Evolutionary conservation across 2,888 invertebrate genomes (phyloP), one percentile per base, ranked within the genome.

Genomic region (Melangyna quadrimaculata): DNA sequence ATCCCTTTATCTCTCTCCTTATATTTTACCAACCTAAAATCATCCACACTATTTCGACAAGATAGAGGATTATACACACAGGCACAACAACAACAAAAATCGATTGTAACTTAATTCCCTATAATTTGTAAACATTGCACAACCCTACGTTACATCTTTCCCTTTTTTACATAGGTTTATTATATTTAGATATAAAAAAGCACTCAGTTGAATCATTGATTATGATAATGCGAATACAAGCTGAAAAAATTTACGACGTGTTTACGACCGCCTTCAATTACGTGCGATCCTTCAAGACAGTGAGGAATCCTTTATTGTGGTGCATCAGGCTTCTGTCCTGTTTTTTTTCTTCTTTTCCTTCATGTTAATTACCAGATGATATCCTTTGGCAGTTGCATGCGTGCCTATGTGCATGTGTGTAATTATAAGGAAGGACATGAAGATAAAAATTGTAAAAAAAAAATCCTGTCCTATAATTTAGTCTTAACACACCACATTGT

Each of bases 191-290:
- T 5, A 35, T 2, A 24, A 24, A 53, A 37, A 59, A 14, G 29
- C 48, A 59, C 70, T 53, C 3, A 27, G 35, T 7, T 27, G 65
- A 75, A 57, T 57, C 59, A 35, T 69, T 59, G 29, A 65, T 43
- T 19, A 57, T 43, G 45, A 55, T 35, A 67, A 75, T n/a, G n/a
- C n/a, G 10, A 75, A 37, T 43, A 22, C 35, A 51, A 22, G 29
- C 32, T 45, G 35, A 24, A 65, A 55, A 81, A 77, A 81, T 81
- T 81, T 81, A 81, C 81, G 81, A 81, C 43, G 81, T 81, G 81
- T 81, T 81, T 81, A 81, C 77, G 65, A 81, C 81, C 81, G 71
- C 81, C 81, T 81, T 19, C 81, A 81, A 81, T 81, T 81, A 81
- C 71, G 48, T 61, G 53, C 45, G 45, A 75, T 75, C 75, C 75